Conservation (phyloP, 2,888 invertebrate genomes). For the Drosophila longiperda region DNA sequence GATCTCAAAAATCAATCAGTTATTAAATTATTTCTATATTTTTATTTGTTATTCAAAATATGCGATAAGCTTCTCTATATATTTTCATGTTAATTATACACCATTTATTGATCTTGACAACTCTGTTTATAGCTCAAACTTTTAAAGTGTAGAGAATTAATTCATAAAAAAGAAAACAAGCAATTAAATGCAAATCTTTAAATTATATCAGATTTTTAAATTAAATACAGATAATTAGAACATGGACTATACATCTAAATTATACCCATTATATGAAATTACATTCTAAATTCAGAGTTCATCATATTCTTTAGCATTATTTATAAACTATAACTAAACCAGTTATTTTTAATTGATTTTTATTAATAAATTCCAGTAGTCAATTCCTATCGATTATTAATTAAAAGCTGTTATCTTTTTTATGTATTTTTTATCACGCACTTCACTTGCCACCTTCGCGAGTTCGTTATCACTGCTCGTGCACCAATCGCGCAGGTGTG, state of each 20-base stretch:
- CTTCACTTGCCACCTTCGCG: neutral
- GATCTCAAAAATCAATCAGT: neutral
- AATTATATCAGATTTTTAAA: neutral
- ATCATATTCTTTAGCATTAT: neutral
- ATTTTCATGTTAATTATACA: neutral
- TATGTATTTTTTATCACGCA: neutral
- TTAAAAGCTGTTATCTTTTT: neutral
- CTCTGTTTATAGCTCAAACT: too few species aligned
- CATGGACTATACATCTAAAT: neutral
- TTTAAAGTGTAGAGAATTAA: too few species aligned
- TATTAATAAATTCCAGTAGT: neutral
- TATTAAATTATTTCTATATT: neutral
- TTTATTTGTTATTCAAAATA: neutral
- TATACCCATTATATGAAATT: neutral
- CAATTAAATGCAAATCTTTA: neutral
- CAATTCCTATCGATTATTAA: neutral
- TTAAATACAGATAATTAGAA: neutral
- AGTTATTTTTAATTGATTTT: neutral
- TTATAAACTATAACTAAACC: neutral
- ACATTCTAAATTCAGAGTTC: neutral
- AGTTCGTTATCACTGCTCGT: slow-evolving; percentile 74
- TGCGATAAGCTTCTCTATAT: neutral
- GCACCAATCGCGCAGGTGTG: slow-evolving; percentile 32
- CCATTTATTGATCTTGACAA: neutral
- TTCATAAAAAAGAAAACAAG: too few species aligned